A percentile compares a stretch with the other conserved stretches of the same genome.
Conservation (phyloP, 2,113 vertebrate species). For the Prunella himalayana region DNA sequence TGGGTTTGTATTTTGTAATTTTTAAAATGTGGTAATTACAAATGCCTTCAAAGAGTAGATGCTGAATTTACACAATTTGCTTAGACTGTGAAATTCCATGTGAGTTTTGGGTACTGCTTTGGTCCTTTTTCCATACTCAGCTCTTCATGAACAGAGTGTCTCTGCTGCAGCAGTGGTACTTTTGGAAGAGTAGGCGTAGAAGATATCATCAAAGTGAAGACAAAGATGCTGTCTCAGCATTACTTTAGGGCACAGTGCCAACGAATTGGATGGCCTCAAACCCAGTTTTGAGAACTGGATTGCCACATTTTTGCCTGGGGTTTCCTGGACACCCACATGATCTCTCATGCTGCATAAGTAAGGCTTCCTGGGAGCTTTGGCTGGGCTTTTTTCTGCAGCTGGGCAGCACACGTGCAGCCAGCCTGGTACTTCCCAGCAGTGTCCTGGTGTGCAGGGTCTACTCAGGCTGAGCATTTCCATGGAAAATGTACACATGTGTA, state of each 20-base stretch:
- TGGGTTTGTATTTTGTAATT: background rate
- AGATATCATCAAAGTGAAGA: background rate
- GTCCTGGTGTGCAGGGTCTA: background rate
- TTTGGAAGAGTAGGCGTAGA: background rate
- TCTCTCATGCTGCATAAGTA: accelerated
- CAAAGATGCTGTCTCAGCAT: background rate
- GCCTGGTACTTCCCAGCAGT: background rate
- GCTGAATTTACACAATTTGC: background rate
- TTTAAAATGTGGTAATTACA: background rate
- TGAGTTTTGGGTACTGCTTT: background rate
- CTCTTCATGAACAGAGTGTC: background rate
- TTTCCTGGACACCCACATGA: background rate
- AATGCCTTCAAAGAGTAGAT: background rate
- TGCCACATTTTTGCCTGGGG: background rate
- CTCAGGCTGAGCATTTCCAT: background rate
- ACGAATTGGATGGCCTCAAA: background rate
- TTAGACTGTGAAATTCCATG: background rate
- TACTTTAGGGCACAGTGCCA: background rate
- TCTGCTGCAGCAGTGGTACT: background rate
- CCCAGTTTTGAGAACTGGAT: background rate
- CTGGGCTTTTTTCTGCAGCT: background rate
- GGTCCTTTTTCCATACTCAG: background rate
- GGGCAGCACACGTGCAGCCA: background rate
- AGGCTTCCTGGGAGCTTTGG: background rate
- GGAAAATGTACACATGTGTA: accelerated